Base-by-base conservation (phyloP, 2,888 invertebrate species). In the Coenonympha glycerion region DNA sequence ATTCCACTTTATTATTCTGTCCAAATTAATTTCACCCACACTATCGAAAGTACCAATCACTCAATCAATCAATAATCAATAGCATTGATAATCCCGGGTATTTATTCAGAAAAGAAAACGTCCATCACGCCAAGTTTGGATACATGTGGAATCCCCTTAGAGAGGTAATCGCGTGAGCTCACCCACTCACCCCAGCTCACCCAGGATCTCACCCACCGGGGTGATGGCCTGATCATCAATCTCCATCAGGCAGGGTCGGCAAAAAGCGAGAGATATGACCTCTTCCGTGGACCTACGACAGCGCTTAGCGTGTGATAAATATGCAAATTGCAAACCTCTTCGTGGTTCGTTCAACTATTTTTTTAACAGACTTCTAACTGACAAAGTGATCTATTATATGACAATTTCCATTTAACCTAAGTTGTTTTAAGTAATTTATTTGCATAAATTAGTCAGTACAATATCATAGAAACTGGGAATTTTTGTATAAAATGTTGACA, bases 41-140 rank as follows among this genome's bases (percentile, higher is more conserved):
- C 49, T 47, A 45, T 30, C 40, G 22, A 28, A 26, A 49, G 37
- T 37, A 47, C 47, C 49, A 44, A 54, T 56, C 47, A 47, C 26
- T 40, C 42, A 39, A 21, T 31, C n/a, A n/a, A n/a, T n/a, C n/a
- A 36, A 42, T 9, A 9, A n/a, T n/a, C 28, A 52, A 53, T 52
- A 21, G 33, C 47, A 51, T n/a, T n/a, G 57, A 62, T 62, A 58
- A 59, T 48, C 54, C 28, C 56, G 49, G 49, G 37, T 50, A 45
- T 56, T 49, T 56, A 53, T 50, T 52, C n/a, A n/a, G 69, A 70
- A 77, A 83, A 84, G 83, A 79, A 52, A 81, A 80, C 81, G 84
- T 85, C 85, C 77, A 80, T 87, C 84, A 83, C 62, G 66, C 62
- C 76, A 85, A 86, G 86, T 87, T 86, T 86, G 86, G 82, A 85